These are phyloP conservation scores for Musca vetustissima DNA, from an alignment of 1,140 invertebrate species.

Conservation along the genomic window DNA sequence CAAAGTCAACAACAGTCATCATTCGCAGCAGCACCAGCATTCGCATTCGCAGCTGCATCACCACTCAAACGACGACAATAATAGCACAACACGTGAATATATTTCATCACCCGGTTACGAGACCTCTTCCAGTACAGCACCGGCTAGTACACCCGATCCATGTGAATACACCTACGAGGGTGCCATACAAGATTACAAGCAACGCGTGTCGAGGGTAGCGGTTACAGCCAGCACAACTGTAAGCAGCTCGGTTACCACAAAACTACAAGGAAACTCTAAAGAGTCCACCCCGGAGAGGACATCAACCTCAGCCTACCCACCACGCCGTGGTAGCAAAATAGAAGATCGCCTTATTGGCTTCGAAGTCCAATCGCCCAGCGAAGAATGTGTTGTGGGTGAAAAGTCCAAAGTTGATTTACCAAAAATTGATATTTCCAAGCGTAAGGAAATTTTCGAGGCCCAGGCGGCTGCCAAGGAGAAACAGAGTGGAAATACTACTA, in stretches of 20 bases:
- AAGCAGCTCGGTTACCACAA: background rate
- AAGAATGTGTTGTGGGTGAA: constrained; percentile 53
- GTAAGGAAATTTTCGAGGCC: constrained; percentile 79
- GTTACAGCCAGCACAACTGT: constrained; percentile 26
- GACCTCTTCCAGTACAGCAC: constrained; percentile 49
- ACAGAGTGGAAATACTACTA: constrained; percentile 43
- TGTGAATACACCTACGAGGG: constrained; percentile 82
- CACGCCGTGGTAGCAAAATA: constrained; percentile 49
- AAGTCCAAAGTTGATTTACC: constrained; percentile 64
- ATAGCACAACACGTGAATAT: constrained; percentile 39
- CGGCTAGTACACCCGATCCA: constrained; percentile 50
- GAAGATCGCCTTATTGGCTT: constrained; percentile 52
- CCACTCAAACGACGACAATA: too few relatives aligned
- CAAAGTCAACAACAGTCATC: constrained; percentile 15
- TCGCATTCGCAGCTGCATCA: too few relatives aligned
- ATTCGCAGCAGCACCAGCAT: constrained; percentile 20
- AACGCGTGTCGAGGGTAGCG: constrained; percentile 64
- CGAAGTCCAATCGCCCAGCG: constrained; percentile 50
- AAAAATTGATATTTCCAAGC: constrained; percentile 79
- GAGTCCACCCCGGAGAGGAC: constrained; percentile 24
- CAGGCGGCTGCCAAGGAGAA: constrained; percentile 33
- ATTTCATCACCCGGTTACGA: constrained; percentile 54
- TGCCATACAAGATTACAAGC: constrained; percentile 81
- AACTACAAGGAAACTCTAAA: constrained; percentile 36
- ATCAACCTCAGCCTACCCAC: constrained; percentile 36